These are phyloP conservation scores for Argopecten irradians DNA, from an alignment of 1,140 invertebrate species.

Conservation along the genomic window DNA sequence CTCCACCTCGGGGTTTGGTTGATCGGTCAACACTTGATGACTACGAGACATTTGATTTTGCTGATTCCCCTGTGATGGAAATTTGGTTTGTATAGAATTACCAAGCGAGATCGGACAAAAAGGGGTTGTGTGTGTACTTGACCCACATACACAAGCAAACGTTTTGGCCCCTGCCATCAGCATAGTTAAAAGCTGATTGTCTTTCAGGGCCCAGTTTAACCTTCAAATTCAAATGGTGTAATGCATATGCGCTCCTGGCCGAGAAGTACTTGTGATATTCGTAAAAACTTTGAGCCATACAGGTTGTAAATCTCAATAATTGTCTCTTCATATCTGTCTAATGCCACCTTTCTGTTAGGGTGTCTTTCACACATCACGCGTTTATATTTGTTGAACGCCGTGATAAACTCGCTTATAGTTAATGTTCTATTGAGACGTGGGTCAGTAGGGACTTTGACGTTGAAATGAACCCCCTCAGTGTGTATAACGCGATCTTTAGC, in stretches of 20 bases:
- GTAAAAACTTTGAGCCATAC: background rate
- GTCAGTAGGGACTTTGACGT: background rate
- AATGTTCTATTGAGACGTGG: constrained; percentile 2
- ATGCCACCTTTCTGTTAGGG: background rate
- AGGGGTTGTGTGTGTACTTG: background rate
- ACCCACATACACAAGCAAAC: background rate
- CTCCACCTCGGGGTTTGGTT: background rate
- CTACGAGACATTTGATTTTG: too few species aligned
- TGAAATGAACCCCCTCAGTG: background rate
- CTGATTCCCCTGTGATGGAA: too few species aligned
- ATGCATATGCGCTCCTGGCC: background rate
- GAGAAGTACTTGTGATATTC: constrained; percentile 24
- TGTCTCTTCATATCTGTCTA: background rate
- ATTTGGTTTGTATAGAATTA: background rate
- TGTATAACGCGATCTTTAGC: background rate
- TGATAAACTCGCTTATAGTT: constrained; percentile 20
- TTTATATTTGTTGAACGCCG: background rate
- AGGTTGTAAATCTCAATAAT: constrained; percentile 24
- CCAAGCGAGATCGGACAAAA: background rate
- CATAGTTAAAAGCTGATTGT: background rate
- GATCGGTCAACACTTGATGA: too few species aligned
- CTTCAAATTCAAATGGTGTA: background rate
- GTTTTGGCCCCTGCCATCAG: background rate
- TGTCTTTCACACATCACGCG: background rate
- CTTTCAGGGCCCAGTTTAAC: background rate